Base-by-base conservation (phyloP, 2,797 vertebrate genomes). In the Peromyscus melanophrys region DNA sequence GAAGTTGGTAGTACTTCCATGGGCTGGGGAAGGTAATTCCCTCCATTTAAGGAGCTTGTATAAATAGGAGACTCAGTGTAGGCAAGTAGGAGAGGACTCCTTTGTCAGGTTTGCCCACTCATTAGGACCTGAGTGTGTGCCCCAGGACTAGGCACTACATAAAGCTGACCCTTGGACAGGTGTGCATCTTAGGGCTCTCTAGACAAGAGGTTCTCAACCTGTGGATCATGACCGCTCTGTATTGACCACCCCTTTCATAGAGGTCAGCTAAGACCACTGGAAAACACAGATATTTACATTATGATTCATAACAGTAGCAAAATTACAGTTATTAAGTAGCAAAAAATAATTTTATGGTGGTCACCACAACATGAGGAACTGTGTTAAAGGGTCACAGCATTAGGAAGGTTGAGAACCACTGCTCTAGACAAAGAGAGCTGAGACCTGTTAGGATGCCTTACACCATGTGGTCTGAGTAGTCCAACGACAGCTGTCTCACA, bases 41-140 rank as follows among this genome's bases (percentile, higher is more conserved):
- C n/a, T 46, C 43, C 55, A n/a, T 29, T 49, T n/a, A 16, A 55
- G 49, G 1, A 55, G 57, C 1, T 16, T 9, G 0, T 1, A 6
- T 21, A 40, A n/a, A n/a, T 43, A n/a, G 6, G 49, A 92, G 94
- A 16, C 34, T 59, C 25, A 23, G 27, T 7, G 2, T 2, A 27
- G 13, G 25, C 13, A 23, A 55, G 61, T 16, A 37, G 34, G 0
- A 4, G 65, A 37, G 21, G 34, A 6, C 0, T 2, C 29, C 43
- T 7, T 6, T 17, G 55, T 23, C n/a, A 57, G 49, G 2, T 57
- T 10, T n/a, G 59, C n/a, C 34, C 67, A 4, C n/a, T n/a, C 19
- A 1, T n/a, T 14, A 43, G 81, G 76, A 7, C 77, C 67, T 6
- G 13, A 37, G 31, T 4, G 29, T 19, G 34, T 23, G 84, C 11